Base-by-base conservation (phyloP, 2,888 invertebrate genomes). In the Andricus quercusramuli region DNA sequence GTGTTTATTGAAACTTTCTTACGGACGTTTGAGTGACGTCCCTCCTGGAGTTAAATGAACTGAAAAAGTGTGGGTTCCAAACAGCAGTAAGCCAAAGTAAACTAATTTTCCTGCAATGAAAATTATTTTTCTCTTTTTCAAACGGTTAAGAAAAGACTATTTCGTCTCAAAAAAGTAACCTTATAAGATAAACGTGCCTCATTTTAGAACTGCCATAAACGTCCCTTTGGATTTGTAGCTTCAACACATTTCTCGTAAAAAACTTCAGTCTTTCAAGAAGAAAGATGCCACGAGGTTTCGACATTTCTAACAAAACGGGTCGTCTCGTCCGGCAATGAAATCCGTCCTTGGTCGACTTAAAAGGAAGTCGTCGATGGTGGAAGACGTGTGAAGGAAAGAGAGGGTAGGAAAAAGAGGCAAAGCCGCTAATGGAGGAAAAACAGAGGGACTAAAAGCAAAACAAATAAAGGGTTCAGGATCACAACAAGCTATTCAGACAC, bases 341-440 rank as follows among this genome's bases (percentile, higher is more conserved):
- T 74, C 15, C 56, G 56, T 37, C 74, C 74, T 74, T 56, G 74
- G 15, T 59, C 20, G 74, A 74, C 74, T 37, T 22, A 56, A 74
- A 74, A 74, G 74, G 56, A 74, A 74, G 56, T 37, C 56, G 74
- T 74, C 56, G 56, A 74, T 74, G 70, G 32, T 79, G 59, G 32
- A 64, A 62, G 44, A 70, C 22, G 20, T 20, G 25, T 59, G 78
- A 47, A 70, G 64, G 41, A 74, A 29, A 47, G 51, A 62, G 70
- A 32, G 59, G 41, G 56, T 59, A 47, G 15, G 76, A n/a, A 83
- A 82, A 81, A 78, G 80, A 64, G 83, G 82, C 78, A 78, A 82
- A 83, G 82, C 86, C 86, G 83, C 88, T 89, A 89, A 89, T 89
- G 89, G 89, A 87, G 86, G 86, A 89, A 89, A 89, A 88, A 88